Evolutionary conservation across 2,888 invertebrate genomes (phyloP).

Genomic region (Brachynemurus nebulosus): DNA sequence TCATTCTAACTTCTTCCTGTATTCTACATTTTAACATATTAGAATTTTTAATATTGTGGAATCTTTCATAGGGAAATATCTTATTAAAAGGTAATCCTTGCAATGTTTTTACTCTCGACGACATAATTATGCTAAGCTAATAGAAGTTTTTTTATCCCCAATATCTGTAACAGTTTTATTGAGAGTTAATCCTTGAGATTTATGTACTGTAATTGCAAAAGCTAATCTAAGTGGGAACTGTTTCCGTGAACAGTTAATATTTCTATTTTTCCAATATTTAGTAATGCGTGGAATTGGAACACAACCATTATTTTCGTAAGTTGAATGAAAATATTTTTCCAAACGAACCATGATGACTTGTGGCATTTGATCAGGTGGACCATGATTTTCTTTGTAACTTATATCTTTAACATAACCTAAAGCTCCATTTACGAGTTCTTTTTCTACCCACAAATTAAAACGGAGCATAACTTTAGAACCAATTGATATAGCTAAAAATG

Average conservation of each 20-base stretch:
- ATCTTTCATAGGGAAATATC: neutral
- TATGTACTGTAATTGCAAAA: no score
- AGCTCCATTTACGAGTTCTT: neutral
- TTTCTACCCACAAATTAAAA: neutral
- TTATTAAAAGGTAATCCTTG: neutral
- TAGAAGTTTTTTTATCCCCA: neutral
- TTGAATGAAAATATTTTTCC: neutral
- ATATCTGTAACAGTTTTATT: neutral
- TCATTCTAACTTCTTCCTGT: neutral
- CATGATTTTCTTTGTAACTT: neutral
- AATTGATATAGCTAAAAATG: neutral
- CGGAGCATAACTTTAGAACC: neutral
- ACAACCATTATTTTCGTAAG: neutral
- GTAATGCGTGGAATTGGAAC: neutral
- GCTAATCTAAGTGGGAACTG: neutral
- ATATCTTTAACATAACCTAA: neutral
- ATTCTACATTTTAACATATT: neutral
- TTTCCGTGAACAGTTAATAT: neutral
- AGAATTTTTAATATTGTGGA: neutral
- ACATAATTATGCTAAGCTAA: neutral
- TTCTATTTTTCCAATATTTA: neutral
- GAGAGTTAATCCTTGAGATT: no score
- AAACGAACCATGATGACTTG: neutral
- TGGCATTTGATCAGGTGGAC: neutral
- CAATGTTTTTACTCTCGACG: neutral